A percentile compares a stretch with the other conserved stretches of the same genome.
Evolutionary conservation across 2,888 invertebrate species (phyloP).

Genomic region (Macaria notata): DNA sequence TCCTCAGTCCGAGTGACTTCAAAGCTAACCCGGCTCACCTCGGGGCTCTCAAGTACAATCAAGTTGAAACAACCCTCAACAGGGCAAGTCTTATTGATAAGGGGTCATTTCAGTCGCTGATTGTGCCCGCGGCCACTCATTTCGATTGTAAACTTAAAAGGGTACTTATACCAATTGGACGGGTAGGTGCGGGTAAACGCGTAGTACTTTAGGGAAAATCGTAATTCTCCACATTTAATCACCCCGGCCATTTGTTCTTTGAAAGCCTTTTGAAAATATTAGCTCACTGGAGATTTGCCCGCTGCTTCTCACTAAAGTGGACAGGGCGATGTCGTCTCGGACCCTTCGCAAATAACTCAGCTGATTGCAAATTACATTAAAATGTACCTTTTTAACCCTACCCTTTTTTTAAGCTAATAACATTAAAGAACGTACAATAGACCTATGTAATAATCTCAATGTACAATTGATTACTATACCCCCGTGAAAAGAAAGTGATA

Average conservation of each 20-base stretch:
- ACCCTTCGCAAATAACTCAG: slow-evolving; percentile 40
- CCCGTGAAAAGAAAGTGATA: slow-evolving; percentile 10
- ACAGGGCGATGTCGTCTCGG: slow-evolving; percentile 42
- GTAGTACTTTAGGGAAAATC: slow-evolving; percentile 36
- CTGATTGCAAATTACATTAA: slow-evolving; percentile 55
- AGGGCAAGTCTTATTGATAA: neutral
- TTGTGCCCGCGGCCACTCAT: neutral
- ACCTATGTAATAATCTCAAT: slow-evolving; percentile 16
- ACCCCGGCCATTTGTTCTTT: slow-evolving; percentile 45
- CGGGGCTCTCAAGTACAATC: neutral
- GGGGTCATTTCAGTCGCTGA: slow-evolving; percentile 1
- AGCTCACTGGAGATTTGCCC: slow-evolving; percentile 45
- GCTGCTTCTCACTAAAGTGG: slow-evolving; percentile 38
- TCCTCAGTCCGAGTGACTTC: neutral
- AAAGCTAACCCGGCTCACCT: neutral
- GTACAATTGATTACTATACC: slow-evolving; percentile 8
- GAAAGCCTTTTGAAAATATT: slow-evolving; percentile 50
- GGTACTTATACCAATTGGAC: slow-evolving; percentile 27
- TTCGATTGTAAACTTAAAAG: slow-evolving; percentile 10
- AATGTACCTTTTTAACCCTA: slow-evolving; percentile 42
- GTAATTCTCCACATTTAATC: slow-evolving; percentile 34
- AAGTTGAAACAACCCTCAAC: neutral
- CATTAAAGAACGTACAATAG: slow-evolving; percentile 33
- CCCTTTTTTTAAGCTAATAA: slow-evolving; percentile 37
- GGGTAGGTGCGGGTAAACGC: slow-evolving; percentile 29